A percentile compares a stretch with the other conserved stretches of the same genome.
phyloP scores from a whole-genome alignment of 2,797 vertebrate genomes.

The Eospalax fontanierii region DNA sequence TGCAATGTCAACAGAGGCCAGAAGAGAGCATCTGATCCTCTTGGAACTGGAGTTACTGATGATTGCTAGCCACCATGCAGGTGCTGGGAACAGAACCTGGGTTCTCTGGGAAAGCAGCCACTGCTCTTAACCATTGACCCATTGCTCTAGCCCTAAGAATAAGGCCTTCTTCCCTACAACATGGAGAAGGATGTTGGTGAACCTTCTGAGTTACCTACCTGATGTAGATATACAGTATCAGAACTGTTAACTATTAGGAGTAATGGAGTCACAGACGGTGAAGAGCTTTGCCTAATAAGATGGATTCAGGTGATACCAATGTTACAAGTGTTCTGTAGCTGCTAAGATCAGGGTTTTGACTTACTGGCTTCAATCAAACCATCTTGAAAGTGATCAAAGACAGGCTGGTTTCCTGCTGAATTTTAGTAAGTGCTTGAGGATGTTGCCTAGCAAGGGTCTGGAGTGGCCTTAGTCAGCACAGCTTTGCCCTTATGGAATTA shows the following conservation, averaged over 20 bases:
- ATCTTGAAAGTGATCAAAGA: background rate
- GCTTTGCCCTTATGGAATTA: background rate
- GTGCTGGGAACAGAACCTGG: too few species aligned
- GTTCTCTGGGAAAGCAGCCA: too few species aligned
- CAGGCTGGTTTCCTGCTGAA: background rate
- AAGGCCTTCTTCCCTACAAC: background rate
- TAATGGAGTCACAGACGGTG: background rate
- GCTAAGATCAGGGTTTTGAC: background rate
- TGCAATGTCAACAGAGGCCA: too few species aligned
- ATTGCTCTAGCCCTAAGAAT: background rate
- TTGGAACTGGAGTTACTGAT: too few species aligned
- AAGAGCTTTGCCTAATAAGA: background rate
- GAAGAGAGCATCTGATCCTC: too few species aligned
- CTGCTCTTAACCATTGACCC: too few species aligned
- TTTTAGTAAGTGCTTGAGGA: background rate
- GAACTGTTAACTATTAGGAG: background rate
- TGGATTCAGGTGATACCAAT: background rate
- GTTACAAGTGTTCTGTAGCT: background rate
- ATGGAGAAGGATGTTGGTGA: background rate
- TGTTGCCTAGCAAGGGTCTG: background rate
- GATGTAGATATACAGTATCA: background rate
- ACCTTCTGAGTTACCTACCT: background rate
- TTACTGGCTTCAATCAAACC: background rate
- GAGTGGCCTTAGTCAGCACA: background rate
- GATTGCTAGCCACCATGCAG: too few species aligned